Conservation (phyloP, 2,888 invertebrate genomes). For the Tenthredo amoena region DNA sequence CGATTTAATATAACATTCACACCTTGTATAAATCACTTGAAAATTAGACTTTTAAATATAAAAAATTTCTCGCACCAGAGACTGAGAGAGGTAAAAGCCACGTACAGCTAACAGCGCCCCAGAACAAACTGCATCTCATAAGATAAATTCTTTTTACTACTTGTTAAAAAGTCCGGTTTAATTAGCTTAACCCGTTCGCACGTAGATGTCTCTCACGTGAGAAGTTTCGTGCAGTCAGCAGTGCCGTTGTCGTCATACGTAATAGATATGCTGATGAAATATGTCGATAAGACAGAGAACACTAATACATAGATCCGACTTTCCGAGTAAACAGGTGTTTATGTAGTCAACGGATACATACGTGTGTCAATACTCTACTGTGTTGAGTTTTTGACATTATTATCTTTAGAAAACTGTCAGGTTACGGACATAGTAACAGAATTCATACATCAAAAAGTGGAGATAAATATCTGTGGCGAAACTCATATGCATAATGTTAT, state of each 20-base stretch:
- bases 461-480: neutral
- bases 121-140: constrained; percentile 1
- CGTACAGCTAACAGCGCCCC: constrained; percentile 18
- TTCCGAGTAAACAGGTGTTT: neutral
- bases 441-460: neutral
- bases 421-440: neutral
- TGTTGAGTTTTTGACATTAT: neutral
- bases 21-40: constrained; percentile 56
- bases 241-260: neutral
- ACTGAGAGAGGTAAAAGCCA: neutral
- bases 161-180: neutral
- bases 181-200: constrained; percentile 6
- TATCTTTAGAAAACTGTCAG: constrained; percentile 11
- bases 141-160: neutral
- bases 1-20: constrained; percentile 50
- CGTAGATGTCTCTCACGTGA: neutral
- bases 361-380: neutral
- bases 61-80: constrained; percentile 11
- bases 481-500: constrained; percentile 15
- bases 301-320: neutral
- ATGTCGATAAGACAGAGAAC: constrained; percentile 23
- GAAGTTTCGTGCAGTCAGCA: neutral
- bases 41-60: neutral
- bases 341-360: neutral
- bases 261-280: neutral